Conservation (phyloP, 2,797 vertebrate species). For the Stomatorhinus walkeri region DNA sequence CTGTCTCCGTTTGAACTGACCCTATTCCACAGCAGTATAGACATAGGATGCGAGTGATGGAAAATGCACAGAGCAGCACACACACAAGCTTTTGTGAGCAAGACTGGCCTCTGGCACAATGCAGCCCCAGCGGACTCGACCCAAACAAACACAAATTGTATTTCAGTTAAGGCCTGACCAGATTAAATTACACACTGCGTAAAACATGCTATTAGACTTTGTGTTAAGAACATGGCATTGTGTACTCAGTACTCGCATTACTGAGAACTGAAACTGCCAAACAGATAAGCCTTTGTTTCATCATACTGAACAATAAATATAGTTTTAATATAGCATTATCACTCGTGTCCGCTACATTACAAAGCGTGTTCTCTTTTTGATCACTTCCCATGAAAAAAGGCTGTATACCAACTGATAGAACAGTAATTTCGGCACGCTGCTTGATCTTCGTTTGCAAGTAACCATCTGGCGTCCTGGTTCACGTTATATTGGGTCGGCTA, state of each 20-base stretch:
- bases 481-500: background rate
- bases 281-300: background rate
- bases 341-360: background rate
- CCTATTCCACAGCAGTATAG: background rate
- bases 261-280: background rate
- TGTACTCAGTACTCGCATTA: background rate
- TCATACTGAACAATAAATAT: background rate
- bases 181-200: background rate
- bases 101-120: too few species aligned
- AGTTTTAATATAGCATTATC: background rate
- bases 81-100: background rate
- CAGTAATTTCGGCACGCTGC: background rate
- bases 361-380: background rate
- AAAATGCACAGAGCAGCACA: background rate
- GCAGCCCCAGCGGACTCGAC: background rate
- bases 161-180: background rate
- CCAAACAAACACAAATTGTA: background rate
- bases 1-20: background rate
- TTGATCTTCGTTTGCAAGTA: background rate
- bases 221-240: background rate
- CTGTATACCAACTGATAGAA: too few species aligned
- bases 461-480: background rate
- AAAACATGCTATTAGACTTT: background rate
- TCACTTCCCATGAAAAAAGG: background rate
- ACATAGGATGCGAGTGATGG: background rate